These are phyloP conservation scores for Rhingia campestris DNA, from an alignment of 2,888 invertebrate species.

Conservation along the genomic window DNA sequence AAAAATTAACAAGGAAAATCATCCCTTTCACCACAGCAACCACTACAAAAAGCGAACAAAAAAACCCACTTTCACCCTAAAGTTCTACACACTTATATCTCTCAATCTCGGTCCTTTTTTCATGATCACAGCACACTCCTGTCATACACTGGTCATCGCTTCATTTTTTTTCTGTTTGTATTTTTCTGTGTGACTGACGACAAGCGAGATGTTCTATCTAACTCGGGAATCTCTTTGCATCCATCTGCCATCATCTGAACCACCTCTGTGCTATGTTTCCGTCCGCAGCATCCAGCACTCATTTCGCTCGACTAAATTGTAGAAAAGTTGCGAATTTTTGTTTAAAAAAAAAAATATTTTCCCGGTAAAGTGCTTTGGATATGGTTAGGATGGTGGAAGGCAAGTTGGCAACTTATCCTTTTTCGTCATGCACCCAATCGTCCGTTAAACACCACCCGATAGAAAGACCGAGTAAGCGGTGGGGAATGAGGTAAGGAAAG, in stretches of 20 bases:
- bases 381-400: not conserved
- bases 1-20: not conserved
- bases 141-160: slow-evolving; percentile 25
- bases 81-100: not conserved
- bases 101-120: slow-evolving; percentile 3
- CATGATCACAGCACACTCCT: slow-evolving; percentile 27
- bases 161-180: slow-evolving; percentile 1
- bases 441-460: slow-evolving; percentile 20
- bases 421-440: slow-evolving; percentile 28
- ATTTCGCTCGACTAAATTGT: slow-evolving; percentile 19
- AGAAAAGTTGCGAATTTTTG: slow-evolving; percentile 21
- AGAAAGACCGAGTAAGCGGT: not conserved
- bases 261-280: not conserved
- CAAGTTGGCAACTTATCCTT: slow-evolving; percentile 14
- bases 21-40: not conserved
- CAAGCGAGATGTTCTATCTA: slow-evolving; percentile 12
- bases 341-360: slow-evolving; percentile 2
- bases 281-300: slow-evolving; percentile 21
- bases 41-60: slow-evolving; percentile 10
- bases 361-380: slow-evolving; percentile 2
- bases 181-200: slow-evolving; percentile 2
- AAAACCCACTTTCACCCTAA: not conserved
- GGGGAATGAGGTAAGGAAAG: not conserved
- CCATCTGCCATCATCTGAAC: slow-evolving; percentile 8
- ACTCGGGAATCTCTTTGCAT: not conserved